phyloP scores from a whole-genome alignment of 2,113 vertebrate species.

The Phaethornis superciliosus region DNA sequence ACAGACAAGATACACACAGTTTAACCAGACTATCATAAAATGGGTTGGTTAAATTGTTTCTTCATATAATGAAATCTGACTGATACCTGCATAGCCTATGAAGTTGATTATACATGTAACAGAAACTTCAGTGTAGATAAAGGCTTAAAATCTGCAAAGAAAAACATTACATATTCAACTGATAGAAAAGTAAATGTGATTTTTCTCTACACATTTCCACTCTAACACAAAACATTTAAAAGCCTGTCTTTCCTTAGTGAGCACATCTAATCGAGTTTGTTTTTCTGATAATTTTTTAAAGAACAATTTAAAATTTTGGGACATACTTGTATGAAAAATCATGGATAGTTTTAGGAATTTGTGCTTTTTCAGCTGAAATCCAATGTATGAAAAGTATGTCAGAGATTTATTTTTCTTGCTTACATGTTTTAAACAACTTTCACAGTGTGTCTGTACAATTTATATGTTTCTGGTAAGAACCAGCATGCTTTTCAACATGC shows the following conservation, averaged over 20 bases:
- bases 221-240: background rate
- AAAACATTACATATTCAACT: background rate
- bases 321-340: background rate
- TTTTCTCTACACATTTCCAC: background rate
- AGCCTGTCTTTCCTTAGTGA: background rate
- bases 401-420: background rate
- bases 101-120: background rate
- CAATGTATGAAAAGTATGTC: background rate
- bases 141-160: background rate
- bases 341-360: background rate
- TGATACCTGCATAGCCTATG: background rate
- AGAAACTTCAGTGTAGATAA: background rate
- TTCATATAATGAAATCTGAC: background rate
- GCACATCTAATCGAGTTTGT: background rate
- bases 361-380: background rate
- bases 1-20: accelerated
- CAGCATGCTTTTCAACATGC: background rate
- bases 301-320: background rate
- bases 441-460: background rate
- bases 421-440: background rate
- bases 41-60: background rate
- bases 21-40: background rate
- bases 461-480: background rate
- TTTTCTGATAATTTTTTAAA: background rate
- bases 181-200: background rate